Evolutionary conservation across 53 echinoderm and acorn worm genomes (phyloP), one percentile per base, ranked within the genome.

Genomic region (Crossaster papposus): DNA sequence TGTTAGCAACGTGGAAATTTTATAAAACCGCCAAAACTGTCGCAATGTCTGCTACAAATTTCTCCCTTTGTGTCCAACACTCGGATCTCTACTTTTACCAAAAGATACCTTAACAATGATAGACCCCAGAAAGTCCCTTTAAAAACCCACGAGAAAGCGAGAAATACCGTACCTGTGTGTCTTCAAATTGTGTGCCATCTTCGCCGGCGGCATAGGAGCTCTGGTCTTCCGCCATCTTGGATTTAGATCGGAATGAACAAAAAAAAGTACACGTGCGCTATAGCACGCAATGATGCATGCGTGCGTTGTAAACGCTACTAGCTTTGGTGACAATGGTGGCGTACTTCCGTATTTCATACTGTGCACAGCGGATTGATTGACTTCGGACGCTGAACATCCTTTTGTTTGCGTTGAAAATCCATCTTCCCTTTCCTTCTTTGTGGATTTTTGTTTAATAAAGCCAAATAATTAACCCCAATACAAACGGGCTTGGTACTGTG

Each of bases 191-290:
- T 30, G 26, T 51, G 29, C 1, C 36, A 51, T 84, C n/a, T n/a
- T n/a, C 84, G 52, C 53, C 51, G 78, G 78, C 78, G 26, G 78
- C 50, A 29, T 13, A 36, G 14, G 34, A 52, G 28, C n/a, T 84
- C 83, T 71, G 84, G 32, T 84, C 84, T 84, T 84, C 84, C 84
- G 84, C 84, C 84, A 84, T 84, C 55, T 84, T 84, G 84, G 53
- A 84, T 70, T 71, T n/a, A 10, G 1, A 35, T 14, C 15, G 32
- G 24, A 18, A 70, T 78, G 78, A 38, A 78, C 44, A 53, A 72
- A 62, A 64, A n/a, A 64, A 64, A 36, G 70, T 31, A 65, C 83
- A 83, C 17, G 20, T 74, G 35, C 75, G 72, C 72, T 50, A 44
- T 50, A 84, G 72, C 58, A 36, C 23, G 71, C 17, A 29, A 35